Evolutionary conservation across 2,888 invertebrate species (phyloP), one percentile per base, ranked within the genome.

Genomic region (Eilema griseolum): DNA sequence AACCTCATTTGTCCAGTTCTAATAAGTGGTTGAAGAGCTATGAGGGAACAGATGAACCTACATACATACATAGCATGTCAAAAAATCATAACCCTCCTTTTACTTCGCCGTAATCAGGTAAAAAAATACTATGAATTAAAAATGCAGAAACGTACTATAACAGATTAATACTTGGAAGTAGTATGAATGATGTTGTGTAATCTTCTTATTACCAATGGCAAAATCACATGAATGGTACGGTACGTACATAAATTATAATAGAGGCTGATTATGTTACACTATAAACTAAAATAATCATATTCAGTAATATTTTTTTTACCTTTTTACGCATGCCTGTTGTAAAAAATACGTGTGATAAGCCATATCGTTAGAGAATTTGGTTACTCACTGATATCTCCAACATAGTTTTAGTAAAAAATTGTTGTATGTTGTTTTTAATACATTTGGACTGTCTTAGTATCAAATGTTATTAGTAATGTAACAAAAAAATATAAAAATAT

Each of bases 171-270:
- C 7, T 46, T 46, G 46, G 46, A 67, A 52, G 33, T 64, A 26
- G 28, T 57, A 33, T 23, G 46, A 72, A 70, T 61, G 20, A 20
- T 67, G 68, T 68, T 24, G 62, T 67, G 41, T 26, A 74, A 62
- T 61, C 73, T 65, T 69, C 62, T 64, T 69, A 75, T 78, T 68
- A 72, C 74, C 56, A 57, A 71, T 61, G 61, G 69, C 61, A 24
- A 71, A 56, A 67, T 71, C 72, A 71, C 31, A 82, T 78, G 78
- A 81, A 78, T 80, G 74, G 71, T 62, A n/a, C n/a, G n/a, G n/a
- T n/a, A n/a, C n/a, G n/a, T n/a, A 65, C 76, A 61, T 76, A 77
- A 75, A 70, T 74, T 73, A 65, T 69, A 71, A 72, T 20, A 66
- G 4, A 33, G 24, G 23, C n/a, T 46, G 12, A 66, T 66, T 60